Evolutionary conservation across 2,888 invertebrate species (phyloP), one percentile per base, ranked within the genome.

Genomic region (Leptarthrus brevirostris): DNA sequence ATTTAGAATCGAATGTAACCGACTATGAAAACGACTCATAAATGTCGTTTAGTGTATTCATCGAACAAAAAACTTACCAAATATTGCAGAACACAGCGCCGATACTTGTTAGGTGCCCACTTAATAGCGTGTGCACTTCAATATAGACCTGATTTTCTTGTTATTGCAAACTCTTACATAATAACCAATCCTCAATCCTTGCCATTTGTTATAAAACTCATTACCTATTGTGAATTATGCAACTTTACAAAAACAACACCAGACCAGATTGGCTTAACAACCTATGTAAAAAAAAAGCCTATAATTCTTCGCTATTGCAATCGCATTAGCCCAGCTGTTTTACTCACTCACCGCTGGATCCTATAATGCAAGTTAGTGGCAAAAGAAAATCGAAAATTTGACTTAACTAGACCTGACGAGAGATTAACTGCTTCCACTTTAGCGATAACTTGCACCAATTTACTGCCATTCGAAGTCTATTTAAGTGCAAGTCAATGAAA

Each of bases 181-280:
- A 64, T 24, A 47, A 47, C 64, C 44, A 64, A 64, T 64, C 64
- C 64, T 64, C 26, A 44, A 47, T 47, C 64, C 24, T 47, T 64
- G 44, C 44, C 64, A 44, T 44, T 64, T 44, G 44, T 64, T 64
- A 64, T 64, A 64, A n/a, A n/a, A 64, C 64, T 64, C 64, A 64
- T 64, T 64, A 64, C 24, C 64, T 36, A 47, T 47, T 64, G 64
- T 64, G 47, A 44, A 44, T 64, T 64, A 64, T 64, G 64, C 47
- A 64, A 64, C 36, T 12, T 12, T 8, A 12, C 16, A 16, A 58
- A 58, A 58, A 58, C 56, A 58, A 34, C 30, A 34, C 34, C 30
- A 36, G 56, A 18, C 56, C 36, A 12, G 58, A 6, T 34, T 20
- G 20, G 5, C 10, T 58, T 30, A 36, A 58, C 34, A 58, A 58